These are phyloP conservation scores for Emydocephalus ijimae DNA, from an alignment of 2,113 vertebrate species.

Conservation along the genomic window DNA sequence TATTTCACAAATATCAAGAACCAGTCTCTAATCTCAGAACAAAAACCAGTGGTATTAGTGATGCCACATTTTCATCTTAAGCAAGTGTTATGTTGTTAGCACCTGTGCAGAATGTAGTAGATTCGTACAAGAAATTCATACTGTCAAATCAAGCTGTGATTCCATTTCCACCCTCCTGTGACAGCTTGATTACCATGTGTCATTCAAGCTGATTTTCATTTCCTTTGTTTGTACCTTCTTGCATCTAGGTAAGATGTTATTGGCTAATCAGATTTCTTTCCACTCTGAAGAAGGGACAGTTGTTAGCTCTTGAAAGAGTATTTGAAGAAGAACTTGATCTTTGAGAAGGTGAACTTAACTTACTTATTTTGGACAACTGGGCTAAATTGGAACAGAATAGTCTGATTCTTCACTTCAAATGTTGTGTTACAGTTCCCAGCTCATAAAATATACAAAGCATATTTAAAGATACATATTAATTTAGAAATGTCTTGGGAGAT, in stretches of 20 bases:
- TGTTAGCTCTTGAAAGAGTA: not conserved
- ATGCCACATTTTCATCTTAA: conserved; percentile 3
- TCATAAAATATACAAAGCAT: not conserved
- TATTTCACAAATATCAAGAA: not conserved
- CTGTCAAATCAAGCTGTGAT: conserved; percentile 26
- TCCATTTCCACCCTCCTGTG: conserved; percentile 9
- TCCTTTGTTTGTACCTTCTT: conserved; percentile 5
- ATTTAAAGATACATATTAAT: not conserved
- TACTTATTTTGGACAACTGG: not conserved
- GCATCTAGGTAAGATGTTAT: conserved; percentile 5
- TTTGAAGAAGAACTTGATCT: not conserved
- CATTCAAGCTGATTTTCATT: conserved; percentile 19
- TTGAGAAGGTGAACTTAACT: not conserved
- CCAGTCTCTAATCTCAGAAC: not conserved
- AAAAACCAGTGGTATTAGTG: not conserved
- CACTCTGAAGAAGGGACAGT: not conserved
- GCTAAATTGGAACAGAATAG: not conserved
- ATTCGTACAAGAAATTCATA: not conserved
- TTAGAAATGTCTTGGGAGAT: not conserved
- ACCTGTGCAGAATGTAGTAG: not conserved
- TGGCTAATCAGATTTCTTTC: not conserved
- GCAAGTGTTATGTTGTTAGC: not conserved
- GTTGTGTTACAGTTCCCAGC: not conserved
- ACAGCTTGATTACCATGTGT: conserved; percentile 20
- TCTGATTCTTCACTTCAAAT: not conserved